A percentile compares a stretch with the other conserved stretches of the same genome.
These are phyloP conservation scores for Gerris buenoi DNA, from an alignment of 1,140 invertebrate genomes.

Conservation along the genomic window DNA sequence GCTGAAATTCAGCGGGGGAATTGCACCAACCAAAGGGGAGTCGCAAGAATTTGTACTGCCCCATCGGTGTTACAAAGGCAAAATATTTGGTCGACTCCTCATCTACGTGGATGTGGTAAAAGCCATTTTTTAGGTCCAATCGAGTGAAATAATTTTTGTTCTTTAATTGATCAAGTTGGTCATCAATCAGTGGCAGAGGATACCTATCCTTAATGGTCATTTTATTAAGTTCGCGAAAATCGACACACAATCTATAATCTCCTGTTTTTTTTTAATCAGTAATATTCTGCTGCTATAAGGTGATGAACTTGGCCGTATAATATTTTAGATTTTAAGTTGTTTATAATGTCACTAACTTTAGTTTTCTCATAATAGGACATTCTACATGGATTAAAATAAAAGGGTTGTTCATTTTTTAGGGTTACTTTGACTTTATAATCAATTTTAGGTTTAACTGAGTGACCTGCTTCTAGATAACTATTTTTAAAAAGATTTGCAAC, in stretches of 20 bases:
- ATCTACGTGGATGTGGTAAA: slow-evolving; percentile 30
- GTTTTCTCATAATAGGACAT: not conserved
- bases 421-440: not conserved
- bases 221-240: slow-evolving; percentile 33
- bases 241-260: slow-evolving; percentile 30
- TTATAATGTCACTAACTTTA: not conserved
- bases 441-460: not conserved
- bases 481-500: not conserved
- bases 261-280: slow-evolving; percentile 30
- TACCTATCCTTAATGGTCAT: slow-evolving; percentile 28
- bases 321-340: not conserved
- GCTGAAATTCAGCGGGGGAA: slow-evolving; percentile 30
- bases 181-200: slow-evolving; percentile 22
- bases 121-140: slow-evolving; percentile 34
- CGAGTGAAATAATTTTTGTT: slow-evolving; percentile 30
- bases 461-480: not conserved
- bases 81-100: slow-evolving; percentile 27
- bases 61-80: slow-evolving; percentile 26
- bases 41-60: slow-evolving; percentile 27
- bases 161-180: slow-evolving; percentile 10
- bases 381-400: not conserved
- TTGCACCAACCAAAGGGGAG: slow-evolving; percentile 31
- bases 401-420: not conserved
- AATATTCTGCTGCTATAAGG: slow-evolving; percentile 32
- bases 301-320: not conserved